phyloP scores from a whole-genome alignment of 2,888 invertebrate species.

The Papilio gigon region DNA sequence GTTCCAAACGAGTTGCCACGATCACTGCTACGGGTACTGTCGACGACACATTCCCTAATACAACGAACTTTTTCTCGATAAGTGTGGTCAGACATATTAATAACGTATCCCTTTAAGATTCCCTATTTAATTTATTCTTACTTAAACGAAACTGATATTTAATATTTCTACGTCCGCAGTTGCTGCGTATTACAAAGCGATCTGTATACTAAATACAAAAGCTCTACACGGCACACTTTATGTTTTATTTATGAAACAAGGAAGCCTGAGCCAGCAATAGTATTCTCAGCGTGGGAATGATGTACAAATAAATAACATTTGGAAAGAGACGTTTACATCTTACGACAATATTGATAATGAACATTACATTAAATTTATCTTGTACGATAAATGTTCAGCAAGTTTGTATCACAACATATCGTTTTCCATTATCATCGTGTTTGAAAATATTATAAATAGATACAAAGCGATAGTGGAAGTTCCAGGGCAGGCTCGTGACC shows the following conservation, averaged over 20 bases:
- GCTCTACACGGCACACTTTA: not conserved
- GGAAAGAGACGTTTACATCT: constrained; percentile 6
- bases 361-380: constrained; percentile 19
- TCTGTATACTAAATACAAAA: too few species aligned
- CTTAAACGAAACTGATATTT: too few species aligned
- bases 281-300: constrained; percentile 2
- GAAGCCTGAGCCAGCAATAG: not conserved
- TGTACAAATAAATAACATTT: constrained; percentile 15
- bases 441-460: constrained; percentile 5
- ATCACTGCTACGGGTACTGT: constrained; percentile 47
- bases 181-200: too few species aligned
- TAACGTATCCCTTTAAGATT: too few species aligned
- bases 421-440: not conserved
- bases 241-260: constrained; percentile 1
- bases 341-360: constrained; percentile 8
- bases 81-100: not conserved
- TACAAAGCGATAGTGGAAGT: constrained; percentile 17
- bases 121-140: too few species aligned
- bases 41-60: constrained; percentile 10
- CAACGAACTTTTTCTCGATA: not conserved
- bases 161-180: too few species aligned
- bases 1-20: constrained; percentile 50
- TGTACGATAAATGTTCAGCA: constrained; percentile 3
- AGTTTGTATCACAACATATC: not conserved
- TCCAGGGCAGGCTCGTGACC: constrained; percentile 31